Percentiles rank a stretch among this genome's conserved stretches.
Evolutionary conservation across 1,140 invertebrate genomes (phyloP).

Genomic region (Rhopalosiphum maidis): DNA sequence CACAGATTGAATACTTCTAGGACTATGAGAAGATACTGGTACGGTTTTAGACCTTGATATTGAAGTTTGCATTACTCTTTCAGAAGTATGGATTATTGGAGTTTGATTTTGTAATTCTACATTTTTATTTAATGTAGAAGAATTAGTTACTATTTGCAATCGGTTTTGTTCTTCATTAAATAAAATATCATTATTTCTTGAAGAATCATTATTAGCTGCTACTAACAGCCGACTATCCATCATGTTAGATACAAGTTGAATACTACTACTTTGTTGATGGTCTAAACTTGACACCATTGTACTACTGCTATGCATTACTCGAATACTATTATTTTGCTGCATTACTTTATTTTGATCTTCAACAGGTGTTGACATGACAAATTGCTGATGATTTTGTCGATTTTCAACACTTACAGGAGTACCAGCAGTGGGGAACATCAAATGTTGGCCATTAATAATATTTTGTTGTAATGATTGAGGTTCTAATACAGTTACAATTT

Average conservation of each 20-base stretch:
- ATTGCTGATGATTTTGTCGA: slow-evolving; percentile 54
- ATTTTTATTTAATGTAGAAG: slow-evolving; percentile 50
- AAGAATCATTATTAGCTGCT: slow-evolving; percentile 39
- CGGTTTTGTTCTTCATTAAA: slow-evolving; percentile 53
- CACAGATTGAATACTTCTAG: slow-evolving; percentile 58
- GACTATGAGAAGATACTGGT: slow-evolving; percentile 53
- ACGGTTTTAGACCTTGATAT: slow-evolving; percentile 55
- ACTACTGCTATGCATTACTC: slow-evolving; percentile 56
- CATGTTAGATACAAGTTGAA: slow-evolving; percentile 51
- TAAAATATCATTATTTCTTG: slow-evolving; percentile 48
- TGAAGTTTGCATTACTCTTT: slow-evolving; percentile 52
- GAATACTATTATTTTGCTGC: slow-evolving; percentile 55
- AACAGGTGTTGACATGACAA: slow-evolving; percentile 50
- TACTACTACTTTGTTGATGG: slow-evolving; percentile 52
- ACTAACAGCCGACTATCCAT: slow-evolving; percentile 43
- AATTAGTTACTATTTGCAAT: slow-evolving; percentile 54
- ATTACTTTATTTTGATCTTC: slow-evolving; percentile 52
- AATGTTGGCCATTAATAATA: slow-evolving; percentile 55
- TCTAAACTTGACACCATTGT: slow-evolving; percentile 56
- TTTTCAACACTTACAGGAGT: slow-evolving; percentile 51
- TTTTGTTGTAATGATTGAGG: slow-evolving; percentile 49
- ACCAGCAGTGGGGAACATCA: slow-evolving; percentile 46
- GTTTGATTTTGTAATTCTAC: slow-evolving; percentile 48
- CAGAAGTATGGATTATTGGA: slow-evolving; percentile 51
- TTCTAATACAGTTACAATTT: slow-evolving; percentile 58